Conservation (phyloP, 2,113 vertebrate genomes). For the Aptenodytes patagonicus region DNA sequence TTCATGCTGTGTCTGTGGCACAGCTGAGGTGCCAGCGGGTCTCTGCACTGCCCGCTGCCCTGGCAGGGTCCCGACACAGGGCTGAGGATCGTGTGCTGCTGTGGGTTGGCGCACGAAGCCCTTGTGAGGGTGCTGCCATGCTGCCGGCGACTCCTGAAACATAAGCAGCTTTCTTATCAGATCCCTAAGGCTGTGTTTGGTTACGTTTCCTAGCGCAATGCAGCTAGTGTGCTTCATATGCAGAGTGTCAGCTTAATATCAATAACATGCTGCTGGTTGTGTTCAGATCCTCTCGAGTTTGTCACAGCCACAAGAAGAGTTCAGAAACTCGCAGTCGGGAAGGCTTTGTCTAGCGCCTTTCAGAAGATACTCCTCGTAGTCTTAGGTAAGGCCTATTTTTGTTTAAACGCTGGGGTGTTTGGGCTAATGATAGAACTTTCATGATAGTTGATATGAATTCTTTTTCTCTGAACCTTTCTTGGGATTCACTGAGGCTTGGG, state of each 20-base stretch:
- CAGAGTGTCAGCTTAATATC: not conserved
- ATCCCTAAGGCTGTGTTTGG: not conserved
- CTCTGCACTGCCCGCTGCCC: not conserved
- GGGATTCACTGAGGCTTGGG: not conserved
- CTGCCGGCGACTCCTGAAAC: fast-evolving
- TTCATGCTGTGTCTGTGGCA: not conserved
- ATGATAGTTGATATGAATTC: not conserved
- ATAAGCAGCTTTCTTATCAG: not conserved
- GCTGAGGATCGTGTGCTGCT: not conserved
- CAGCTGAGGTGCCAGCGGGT: not conserved
- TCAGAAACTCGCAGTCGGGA: slow-evolving; percentile 73
- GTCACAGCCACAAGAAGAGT: slow-evolving; percentile 45
- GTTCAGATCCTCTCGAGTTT: slow-evolving; percentile 60
- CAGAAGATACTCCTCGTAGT: slow-evolving; percentile 76
- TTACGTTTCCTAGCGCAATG: fast-evolving
- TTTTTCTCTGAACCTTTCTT: not conserved
- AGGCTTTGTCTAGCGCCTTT: slow-evolving; percentile 74
- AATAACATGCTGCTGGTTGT: not conserved
- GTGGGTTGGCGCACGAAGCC: not conserved
- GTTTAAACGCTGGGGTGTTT: not conserved
- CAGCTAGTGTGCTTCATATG: not conserved
- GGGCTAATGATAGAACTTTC: not conserved
- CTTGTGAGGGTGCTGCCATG: not conserved
- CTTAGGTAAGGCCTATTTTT: slow-evolving; percentile 60
- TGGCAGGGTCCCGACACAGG: not conserved